Conservation (phyloP, 2,888 invertebrate genomes). For the Apodemia hepburni region DNA sequence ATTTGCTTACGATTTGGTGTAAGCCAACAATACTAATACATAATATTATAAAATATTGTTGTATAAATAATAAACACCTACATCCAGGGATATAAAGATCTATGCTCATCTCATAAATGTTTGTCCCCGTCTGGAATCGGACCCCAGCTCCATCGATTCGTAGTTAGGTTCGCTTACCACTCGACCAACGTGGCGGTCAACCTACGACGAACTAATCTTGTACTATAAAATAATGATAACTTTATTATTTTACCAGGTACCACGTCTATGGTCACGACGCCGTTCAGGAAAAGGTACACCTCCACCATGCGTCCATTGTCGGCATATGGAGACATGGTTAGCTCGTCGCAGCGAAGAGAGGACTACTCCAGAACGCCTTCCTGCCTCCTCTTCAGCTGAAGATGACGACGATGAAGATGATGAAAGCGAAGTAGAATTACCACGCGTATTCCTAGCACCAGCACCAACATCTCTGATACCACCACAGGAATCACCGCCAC, state of each 20-base stretch:
- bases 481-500: conserved; percentile 69
- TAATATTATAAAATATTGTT: too few relatives aligned
- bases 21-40: too few relatives aligned
- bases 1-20: too few relatives aligned
- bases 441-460: conserved; percentile 83
- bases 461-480: conserved; percentile 59
- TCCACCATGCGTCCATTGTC: conserved; percentile 88
- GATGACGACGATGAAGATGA: conserved; percentile 70
- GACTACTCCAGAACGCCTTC: conserved; percentile 56
- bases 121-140: too few relatives aligned
- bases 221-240: conserved; percentile 7
- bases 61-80: too few relatives aligned
- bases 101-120: too few relatives aligned
- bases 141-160: too few relatives aligned
- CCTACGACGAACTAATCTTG: too few relatives aligned
- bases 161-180: too few relatives aligned
- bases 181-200: too few relatives aligned
- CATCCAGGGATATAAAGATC: too few relatives aligned
- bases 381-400: conserved; percentile 65
- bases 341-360: conserved; percentile 72
- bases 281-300: conserved; percentile 83
- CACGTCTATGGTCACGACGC: conserved; percentile 82
- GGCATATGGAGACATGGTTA: conserved; percentile 87
- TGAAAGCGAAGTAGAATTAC: conserved; percentile 71
- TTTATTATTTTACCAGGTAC: conserved; percentile 62